phyloP scores from a whole-genome alignment of 2,888 invertebrate species.

The Seira sanloemensis region DNA sequence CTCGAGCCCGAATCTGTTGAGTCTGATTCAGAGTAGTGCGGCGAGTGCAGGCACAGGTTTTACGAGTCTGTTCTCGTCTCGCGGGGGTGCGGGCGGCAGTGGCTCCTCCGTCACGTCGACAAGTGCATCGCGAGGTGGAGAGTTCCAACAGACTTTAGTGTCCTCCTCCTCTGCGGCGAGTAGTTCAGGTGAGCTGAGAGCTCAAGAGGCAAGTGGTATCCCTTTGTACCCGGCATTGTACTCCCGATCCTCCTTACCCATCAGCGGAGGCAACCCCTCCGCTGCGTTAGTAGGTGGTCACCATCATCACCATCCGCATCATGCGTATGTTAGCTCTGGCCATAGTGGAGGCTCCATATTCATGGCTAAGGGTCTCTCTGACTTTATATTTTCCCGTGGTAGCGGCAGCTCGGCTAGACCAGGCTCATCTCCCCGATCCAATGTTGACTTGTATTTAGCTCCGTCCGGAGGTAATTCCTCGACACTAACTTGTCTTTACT shows the following conservation, averaged over 20 bases:
- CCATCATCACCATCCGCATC: slow-evolving; percentile 26
- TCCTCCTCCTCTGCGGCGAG: slow-evolving; percentile 28
- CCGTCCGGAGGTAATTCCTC: slow-evolving; percentile 48
- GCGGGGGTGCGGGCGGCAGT: slow-evolving; percentile 25
- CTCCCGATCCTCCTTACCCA: slow-evolving; percentile 42
- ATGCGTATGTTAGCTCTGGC: slow-evolving; percentile 13
- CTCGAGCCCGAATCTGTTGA: slow-evolving; percentile 66
- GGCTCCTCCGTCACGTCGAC: slow-evolving; percentile 7
- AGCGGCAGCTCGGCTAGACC: slow-evolving; percentile 22
- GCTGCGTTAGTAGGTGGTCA: slow-evolving; percentile 5
- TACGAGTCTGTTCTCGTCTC: slow-evolving; percentile 51
- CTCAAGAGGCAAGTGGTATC: slow-evolving; percentile 46
- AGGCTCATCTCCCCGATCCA: slow-evolving; percentile 38
- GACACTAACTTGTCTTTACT: too few species aligned
- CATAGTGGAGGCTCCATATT: slow-evolving; percentile 26
- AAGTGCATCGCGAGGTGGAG: slow-evolving; percentile 25
- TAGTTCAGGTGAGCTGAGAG: slow-evolving; percentile 61
- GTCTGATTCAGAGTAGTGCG: slow-evolving; percentile 60
- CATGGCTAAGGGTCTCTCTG: slow-evolving; percentile 47
- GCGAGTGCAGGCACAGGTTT: slow-evolving; percentile 56
- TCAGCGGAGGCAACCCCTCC: neutral
- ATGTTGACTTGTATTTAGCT: slow-evolving; percentile 52
- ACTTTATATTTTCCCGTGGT: slow-evolving; percentile 44
- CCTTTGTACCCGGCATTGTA: slow-evolving; percentile 38
- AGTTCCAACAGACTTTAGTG: neutral